phyloP scores from a whole-genome alignment of 2,888 invertebrate genomes.

The Chironomus tentans region DNA sequence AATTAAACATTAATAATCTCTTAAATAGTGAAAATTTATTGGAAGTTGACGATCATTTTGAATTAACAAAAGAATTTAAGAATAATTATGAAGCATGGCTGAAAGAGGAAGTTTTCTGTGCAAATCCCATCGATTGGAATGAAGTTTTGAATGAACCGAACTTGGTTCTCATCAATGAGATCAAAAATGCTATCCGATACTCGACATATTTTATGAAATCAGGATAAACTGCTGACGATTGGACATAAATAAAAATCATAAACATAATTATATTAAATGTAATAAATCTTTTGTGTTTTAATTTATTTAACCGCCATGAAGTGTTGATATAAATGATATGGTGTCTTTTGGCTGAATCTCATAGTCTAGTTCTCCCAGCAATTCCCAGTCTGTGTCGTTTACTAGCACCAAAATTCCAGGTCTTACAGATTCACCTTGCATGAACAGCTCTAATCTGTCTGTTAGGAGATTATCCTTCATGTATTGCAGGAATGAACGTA shows the following conservation, averaged over 20 bases:
- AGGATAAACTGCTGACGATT: background rate
- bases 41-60: slow-evolving; percentile 42
- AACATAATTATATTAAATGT: background rate
- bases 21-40: background rate
- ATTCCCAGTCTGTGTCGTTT: slow-evolving; percentile 94
- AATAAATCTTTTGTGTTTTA: background rate
- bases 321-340: slow-evolving; percentile 73
- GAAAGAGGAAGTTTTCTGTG: slow-evolving; percentile 88
- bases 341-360: slow-evolving; percentile 57
- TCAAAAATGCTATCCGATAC: background rate
- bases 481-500: slow-evolving; percentile 68
- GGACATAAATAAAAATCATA: too few relatives aligned
- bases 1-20: slow-evolving; percentile 21
- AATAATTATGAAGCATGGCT: slow-evolving; percentile 92
- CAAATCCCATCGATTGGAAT: slow-evolving; percentile 71
- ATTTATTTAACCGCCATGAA: slow-evolving; percentile 65
- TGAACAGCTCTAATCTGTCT: slow-evolving; percentile 68
- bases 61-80: slow-evolving; percentile 87
- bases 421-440: slow-evolving; percentile 47
- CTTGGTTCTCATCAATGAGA: slow-evolving; percentile 7
- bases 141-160: slow-evolving; percentile 6
- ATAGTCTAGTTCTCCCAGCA: slow-evolving; percentile 66
- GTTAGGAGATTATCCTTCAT: slow-evolving; percentile 73
- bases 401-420: slow-evolving; percentile 91
- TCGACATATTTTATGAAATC: background rate